Evolutionary conservation across 2,888 invertebrate genomes (phyloP).

Genomic region (Acanthosepion esculentum): DNA sequence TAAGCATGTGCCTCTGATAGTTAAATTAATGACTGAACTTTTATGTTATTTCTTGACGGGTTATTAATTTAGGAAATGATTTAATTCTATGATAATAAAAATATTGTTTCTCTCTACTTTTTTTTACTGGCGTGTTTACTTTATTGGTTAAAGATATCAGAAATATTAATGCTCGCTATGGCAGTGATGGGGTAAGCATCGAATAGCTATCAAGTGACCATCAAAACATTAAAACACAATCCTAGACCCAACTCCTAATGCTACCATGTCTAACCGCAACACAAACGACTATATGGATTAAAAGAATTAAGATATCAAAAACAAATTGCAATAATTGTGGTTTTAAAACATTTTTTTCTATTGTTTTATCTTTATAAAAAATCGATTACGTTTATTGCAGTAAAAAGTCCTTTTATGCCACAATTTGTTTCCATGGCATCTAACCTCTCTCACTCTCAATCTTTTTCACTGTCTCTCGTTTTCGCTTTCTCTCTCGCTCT

Average conservation of each 20-base stretch:
- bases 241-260: neutral
- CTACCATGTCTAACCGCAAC: neutral
- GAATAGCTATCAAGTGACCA: neutral
- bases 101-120: too few species aligned
- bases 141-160: neutral
- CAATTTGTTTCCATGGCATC: neutral
- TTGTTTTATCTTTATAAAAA: neutral
- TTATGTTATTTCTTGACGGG: neutral
- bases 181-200: neutral
- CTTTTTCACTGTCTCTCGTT: too few species aligned
- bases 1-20: too few species aligned
- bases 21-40: neutral
- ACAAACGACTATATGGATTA: neutral
- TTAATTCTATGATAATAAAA: too few species aligned
- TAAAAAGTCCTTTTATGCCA: neutral
- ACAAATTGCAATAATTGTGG: neutral
- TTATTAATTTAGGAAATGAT: neutral
- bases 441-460: neutral
- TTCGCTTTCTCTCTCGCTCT: too few species aligned
- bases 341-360: neutral
- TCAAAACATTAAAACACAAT: neutral
- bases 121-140: neutral
- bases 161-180: neutral
- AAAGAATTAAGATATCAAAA: neutral
- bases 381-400: neutral